phyloP scores from a whole-genome alignment of 2,113 vertebrate species.

The Oryctolagus cuniculus region mOryCun1.1 NC_091447.1:4494501-4495000 shows the following conservation, averaged over 20 bases:
- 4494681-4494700: not conserved
- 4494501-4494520: not conserved
- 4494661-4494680: not conserved
- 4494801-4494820: not conserved
- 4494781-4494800: not conserved
- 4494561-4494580: not conserved
- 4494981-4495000: not conserved
- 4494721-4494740: no score
- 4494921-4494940: not conserved
- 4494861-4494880: not conserved
- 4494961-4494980: not conserved
- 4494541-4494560: not conserved
- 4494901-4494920: not conserved
- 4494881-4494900: not conserved
- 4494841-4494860: not conserved
- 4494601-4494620: not conserved
- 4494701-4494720: not conserved
- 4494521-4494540: not conserved
- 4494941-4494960: not conserved
- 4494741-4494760: not conserved
- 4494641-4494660: not conserved
- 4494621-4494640: not conserved
- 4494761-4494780: not conserved
- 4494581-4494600: not conserved
- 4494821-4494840: not conserved